phyloP scores from a whole-genome alignment of 2,888 invertebrate genomes.

The Hemaris fuciformis region DNA sequence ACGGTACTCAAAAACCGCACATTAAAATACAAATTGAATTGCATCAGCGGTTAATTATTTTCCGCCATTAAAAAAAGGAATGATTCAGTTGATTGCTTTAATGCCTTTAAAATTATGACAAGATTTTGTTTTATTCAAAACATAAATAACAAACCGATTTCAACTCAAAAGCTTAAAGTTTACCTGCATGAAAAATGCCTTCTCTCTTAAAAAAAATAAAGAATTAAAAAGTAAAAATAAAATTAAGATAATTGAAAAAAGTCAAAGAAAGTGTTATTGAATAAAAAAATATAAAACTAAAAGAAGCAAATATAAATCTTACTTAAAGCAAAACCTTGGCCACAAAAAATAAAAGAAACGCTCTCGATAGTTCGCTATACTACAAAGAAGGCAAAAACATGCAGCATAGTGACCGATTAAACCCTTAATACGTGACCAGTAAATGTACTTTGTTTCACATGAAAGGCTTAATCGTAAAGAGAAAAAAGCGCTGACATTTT shows the following conservation, averaged over 20 bases:
- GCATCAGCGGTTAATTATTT: conserved; percentile 31
- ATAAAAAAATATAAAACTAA: neutral
- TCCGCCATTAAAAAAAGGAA: conserved; percentile 32
- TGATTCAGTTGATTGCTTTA: conserved; percentile 28
- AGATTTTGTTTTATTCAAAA: neutral
- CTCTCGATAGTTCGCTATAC: neutral
- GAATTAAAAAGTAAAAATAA: neutral
- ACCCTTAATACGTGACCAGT: neutral
- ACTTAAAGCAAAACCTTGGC: neutral
- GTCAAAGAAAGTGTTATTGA: too few species aligned
- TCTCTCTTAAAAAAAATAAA: neutral
- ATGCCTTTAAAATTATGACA: conserved; percentile 21
- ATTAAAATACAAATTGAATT: conserved; percentile 18
- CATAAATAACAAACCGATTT: neutral
- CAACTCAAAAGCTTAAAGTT: too few species aligned
- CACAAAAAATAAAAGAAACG: neutral
- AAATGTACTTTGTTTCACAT: neutral
- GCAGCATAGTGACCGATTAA: neutral
- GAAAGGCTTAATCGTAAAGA: neutral
- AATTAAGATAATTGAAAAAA: neutral
- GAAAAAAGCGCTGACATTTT: conserved; percentile 7
- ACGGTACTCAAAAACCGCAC: neutral
- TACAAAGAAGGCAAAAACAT: neutral
- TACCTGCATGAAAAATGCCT: neutral
- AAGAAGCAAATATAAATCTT: too few species aligned